Conservation (phyloP, 2,797 vertebrate genomes). For the Hyperoplus lanceolatus region DNA sequence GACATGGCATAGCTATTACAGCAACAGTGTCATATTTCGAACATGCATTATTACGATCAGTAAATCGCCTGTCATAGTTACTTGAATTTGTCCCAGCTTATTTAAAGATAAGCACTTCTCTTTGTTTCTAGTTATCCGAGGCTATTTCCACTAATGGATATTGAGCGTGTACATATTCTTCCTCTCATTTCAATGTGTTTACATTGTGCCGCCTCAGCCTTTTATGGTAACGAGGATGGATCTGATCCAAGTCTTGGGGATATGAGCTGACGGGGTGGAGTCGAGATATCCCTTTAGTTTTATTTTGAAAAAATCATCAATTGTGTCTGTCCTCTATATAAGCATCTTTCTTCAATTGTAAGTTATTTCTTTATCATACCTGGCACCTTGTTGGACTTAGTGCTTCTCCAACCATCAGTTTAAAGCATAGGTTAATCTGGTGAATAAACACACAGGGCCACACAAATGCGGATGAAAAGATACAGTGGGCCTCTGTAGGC, state of each 20-base stretch:
- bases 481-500: neutral
- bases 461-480: neutral
- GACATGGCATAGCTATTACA: constrained; percentile 51
- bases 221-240: constrained; percentile 37
- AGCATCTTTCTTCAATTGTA: neutral
- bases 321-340: neutral
- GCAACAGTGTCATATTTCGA: constrained; percentile 72
- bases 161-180: constrained; percentile 58
- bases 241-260: neutral
- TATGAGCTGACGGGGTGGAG: constrained; percentile 1
- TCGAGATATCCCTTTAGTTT: neutral
- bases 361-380: neutral
- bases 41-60: constrained; percentile 56
- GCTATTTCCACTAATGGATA: constrained; percentile 57
- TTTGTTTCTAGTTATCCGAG: constrained; percentile 52
- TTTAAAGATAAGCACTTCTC: constrained; percentile 69
- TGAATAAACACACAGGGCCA: neutral
- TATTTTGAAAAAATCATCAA: neutral
- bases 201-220: constrained; percentile 52
- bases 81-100: constrained; percentile 64
- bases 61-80: constrained; percentile 74
- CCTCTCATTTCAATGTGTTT: constrained; percentile 30
- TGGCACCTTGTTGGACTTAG: neutral
- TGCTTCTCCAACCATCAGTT: no score
- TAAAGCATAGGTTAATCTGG: no score